phyloP scores from a whole-genome alignment of 2,888 invertebrate species.

The Caenorhabditis doughertyi region DNA sequence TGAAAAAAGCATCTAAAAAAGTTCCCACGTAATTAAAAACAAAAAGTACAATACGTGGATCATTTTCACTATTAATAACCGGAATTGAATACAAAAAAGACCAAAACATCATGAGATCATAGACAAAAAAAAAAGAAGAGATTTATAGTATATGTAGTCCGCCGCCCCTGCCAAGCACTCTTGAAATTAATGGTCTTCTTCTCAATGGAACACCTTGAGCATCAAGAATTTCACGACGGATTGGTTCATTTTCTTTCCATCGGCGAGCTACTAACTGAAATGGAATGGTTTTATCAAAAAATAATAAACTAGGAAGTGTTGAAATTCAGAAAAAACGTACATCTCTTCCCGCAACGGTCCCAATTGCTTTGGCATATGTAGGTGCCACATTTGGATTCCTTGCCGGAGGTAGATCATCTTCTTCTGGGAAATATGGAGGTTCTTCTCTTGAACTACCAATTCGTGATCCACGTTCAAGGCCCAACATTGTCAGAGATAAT shows the following conservation, averaged over 20 bases:
- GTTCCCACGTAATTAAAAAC: no score
- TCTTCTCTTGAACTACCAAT: slow-evolving; percentile 12
- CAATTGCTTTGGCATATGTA: slow-evolving; percentile 37
- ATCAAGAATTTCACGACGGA: slow-evolving; percentile 24
- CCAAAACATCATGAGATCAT: slow-evolving; percentile 34
- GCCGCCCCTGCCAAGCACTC: slow-evolving; percentile 36
- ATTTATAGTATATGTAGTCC: slow-evolving; percentile 14
- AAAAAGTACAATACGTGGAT: no score
- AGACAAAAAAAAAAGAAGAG: neutral
- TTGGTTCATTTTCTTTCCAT: slow-evolving; percentile 32
- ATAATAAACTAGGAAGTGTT: neutral
- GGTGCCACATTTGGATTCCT: slow-evolving; percentile 1
- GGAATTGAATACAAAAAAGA: neutral
- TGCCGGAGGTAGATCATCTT: slow-evolving; percentile 26
- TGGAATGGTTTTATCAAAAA: neutral
- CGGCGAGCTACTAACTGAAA: slow-evolving; percentile 40
- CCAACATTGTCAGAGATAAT: slow-evolving; percentile 40
- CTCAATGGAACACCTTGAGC: slow-evolving; percentile 24
- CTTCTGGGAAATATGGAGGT: slow-evolving; percentile 48
- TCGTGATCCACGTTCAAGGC: slow-evolving; percentile 22
- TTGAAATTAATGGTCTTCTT: slow-evolving; percentile 24
- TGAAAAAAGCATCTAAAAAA: no score
- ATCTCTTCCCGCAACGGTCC: slow-evolving; percentile 44
- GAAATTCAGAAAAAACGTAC: slow-evolving; percentile 3
- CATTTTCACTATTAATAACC: neutral